phyloP scores from a whole-genome alignment of 1,140 invertebrate genomes.

The Sitophilus oryzae region DNA sequence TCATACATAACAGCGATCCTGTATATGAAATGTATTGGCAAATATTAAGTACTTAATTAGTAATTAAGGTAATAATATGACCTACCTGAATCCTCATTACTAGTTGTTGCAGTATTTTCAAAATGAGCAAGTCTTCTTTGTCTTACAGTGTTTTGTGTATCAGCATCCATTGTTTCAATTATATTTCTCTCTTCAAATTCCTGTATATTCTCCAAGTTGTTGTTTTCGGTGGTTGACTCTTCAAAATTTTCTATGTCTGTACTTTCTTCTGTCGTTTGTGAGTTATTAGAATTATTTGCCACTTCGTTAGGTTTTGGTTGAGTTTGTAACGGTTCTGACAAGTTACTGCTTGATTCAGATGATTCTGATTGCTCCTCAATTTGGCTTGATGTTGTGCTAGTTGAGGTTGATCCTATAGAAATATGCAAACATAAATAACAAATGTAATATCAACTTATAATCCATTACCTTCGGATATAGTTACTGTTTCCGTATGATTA shows the following conservation, averaged over 20 bases:
- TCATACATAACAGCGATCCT: too few species aligned
- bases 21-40: too few species aligned
- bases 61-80: too few species aligned
- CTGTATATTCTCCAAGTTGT: constrained; percentile 14
- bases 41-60: too few species aligned
- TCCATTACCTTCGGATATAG: constrained; percentile 33
- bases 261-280: not conserved
- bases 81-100: not conserved
- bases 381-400: constrained; percentile 6
- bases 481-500: constrained; percentile 37
- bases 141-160: constrained; percentile 17
- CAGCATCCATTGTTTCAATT: constrained; percentile 51
- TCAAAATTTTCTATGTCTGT: too few species aligned
- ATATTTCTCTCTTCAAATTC: constrained; percentile 48
- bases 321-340: not conserved
- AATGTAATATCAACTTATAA: not conserved
- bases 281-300: not conserved
- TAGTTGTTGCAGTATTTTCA: not conserved
- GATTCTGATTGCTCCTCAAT: constrained; percentile 31
- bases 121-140: constrained; percentile 18
- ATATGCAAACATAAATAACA: constrained; percentile 1
- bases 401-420: constrained; percentile 12
- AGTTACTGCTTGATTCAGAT: not conserved
- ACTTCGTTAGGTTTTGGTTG: constrained; percentile 21
- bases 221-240: too few species aligned